Base-by-base conservation (phyloP, 2,888 invertebrate genomes). In the Bellardia bayeri region DNA sequence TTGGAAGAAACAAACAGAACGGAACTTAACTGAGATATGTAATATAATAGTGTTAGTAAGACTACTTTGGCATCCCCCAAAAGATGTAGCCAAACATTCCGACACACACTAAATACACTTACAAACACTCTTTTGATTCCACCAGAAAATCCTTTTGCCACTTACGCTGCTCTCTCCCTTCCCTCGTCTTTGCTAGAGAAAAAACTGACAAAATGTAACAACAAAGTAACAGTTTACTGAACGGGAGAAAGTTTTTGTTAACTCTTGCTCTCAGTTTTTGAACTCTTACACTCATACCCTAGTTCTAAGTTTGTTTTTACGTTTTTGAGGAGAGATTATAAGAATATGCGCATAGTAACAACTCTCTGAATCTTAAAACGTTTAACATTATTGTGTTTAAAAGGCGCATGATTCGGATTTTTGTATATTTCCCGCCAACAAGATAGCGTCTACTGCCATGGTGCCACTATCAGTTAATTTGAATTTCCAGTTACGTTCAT, bases 391-490 rank as follows among this genome's bases (percentile, higher is more conserved):
- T 82, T 82, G 56, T 49, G 23, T 23, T 11, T 16, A 11, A 42
- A 49, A 11, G 0, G 78, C 84, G 84, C 87, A 85, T 13, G 78
- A 56, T 72, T 40, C 23, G 13, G 8, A 49, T 42, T 71, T 81
- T 86, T 75, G 61, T n/a, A 64, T 74, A 75, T 86, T 89, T 88
- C 86, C 89, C 90, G 89, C 89, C 89, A 88, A 88, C 86, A 82
- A 83, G 3, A 74, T 64, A 64, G 89, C 68, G 84, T 88, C 88
- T 89, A 91, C 90, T 92, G 91, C 90, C 90, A 91, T 91, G 92
- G 91, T 90, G 91, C 89, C 91, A 89, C 91, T 91, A 92, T 91
- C 91, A 92, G 88, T 89, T 45, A 37, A 37, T 45, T 45, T 45
- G 45, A 11, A 37, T 37, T 37, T 37, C 37, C 37, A 37, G 37